Conservation (phyloP, 2,888 invertebrate species). For the Diabrotica balteata region DNA sequence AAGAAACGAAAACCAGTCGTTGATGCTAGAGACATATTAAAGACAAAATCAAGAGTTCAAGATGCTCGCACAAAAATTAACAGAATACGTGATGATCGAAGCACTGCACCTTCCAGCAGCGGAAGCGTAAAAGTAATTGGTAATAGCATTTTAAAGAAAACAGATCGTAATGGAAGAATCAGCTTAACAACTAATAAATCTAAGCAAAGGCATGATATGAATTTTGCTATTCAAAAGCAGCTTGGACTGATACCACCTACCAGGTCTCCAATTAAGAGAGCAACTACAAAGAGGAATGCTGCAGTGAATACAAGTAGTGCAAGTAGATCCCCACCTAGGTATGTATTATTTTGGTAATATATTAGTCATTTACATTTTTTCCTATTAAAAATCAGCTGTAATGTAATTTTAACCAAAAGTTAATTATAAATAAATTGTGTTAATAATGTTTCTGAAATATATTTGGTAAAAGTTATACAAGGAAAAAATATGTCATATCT, state of each 20-base stretch:
- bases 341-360: too few relatives aligned
- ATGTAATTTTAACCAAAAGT: too few relatives aligned
- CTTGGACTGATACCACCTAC: conserved; percentile 50
- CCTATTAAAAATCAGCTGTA: neutral
- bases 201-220: conserved; percentile 51
- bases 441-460: too few relatives aligned
- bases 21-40: conserved; percentile 82
- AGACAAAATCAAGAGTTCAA: conserved; percentile 75
- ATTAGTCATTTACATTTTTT: conserved; percentile 5
- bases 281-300: conserved; percentile 37
- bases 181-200: conserved; percentile 62
- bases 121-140: conserved; percentile 58
- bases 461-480: too few relatives aligned
- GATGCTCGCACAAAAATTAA: conserved; percentile 79
- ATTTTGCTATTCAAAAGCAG: conserved; percentile 57
- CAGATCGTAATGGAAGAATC: conserved; percentile 65
- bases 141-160: conserved; percentile 61
- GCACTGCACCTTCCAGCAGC: conserved; percentile 40
- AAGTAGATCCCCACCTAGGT: too few relatives aligned
- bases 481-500: too few relatives aligned
- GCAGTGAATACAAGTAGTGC: conserved; percentile 30
- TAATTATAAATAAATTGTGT: too few relatives aligned
- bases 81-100: conserved; percentile 66
- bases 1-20: conserved; percentile 78
- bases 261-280: conserved; percentile 28